These are phyloP conservation scores for Embidobia sp. DNA, from an alignment of 2,888 invertebrate species.

Conservation along the genomic window DNA sequence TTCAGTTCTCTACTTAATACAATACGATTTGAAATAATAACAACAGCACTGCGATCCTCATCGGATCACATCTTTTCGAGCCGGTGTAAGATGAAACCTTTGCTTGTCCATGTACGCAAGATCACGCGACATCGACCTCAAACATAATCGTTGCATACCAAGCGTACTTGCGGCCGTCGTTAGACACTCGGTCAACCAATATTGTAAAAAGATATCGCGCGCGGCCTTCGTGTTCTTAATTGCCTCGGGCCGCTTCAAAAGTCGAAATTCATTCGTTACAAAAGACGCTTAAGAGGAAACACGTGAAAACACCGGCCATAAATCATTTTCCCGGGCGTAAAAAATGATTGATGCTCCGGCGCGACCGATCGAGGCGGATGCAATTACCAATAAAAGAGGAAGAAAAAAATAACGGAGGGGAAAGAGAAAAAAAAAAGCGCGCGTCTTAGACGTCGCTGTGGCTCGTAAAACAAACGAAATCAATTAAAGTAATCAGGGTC, in stretches of 20 bases:
- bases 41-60: slow-evolving; percentile 42
- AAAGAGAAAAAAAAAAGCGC: not conserved
- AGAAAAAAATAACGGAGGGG: not conserved
- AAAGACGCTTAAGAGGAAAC: slow-evolving; percentile 36
- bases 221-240: slow-evolving; percentile 65
- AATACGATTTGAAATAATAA: slow-evolving; percentile 23
- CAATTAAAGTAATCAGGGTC: slow-evolving; percentile 50
- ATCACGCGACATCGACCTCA: slow-evolving; percentile 43
- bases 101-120: slow-evolving; percentile 22
- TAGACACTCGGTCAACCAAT: slow-evolving; percentile 62
- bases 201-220: slow-evolving; percentile 70
- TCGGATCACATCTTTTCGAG: slow-evolving; percentile 21
- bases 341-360: slow-evolving; percentile 46
- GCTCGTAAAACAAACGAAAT: slow-evolving; percentile 36
- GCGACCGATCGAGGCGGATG: not conserved
- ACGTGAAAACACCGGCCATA: slow-evolving; percentile 35
- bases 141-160: slow-evolving; percentile 70
- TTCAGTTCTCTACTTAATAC: no score
- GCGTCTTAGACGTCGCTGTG: not conserved
- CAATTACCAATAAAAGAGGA: slow-evolving; percentile 4
- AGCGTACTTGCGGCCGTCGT: slow-evolving; percentile 66
- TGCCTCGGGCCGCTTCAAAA: slow-evolving; percentile 14
- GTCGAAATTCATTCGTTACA: slow-evolving; percentile 40
- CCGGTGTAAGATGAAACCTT: slow-evolving; percentile 47
- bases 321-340: slow-evolving; percentile 36